These are phyloP conservation scores for Nematolebias whitei DNA, from an alignment of 2,113 vertebrate species.

Conservation along the genomic window DNA sequence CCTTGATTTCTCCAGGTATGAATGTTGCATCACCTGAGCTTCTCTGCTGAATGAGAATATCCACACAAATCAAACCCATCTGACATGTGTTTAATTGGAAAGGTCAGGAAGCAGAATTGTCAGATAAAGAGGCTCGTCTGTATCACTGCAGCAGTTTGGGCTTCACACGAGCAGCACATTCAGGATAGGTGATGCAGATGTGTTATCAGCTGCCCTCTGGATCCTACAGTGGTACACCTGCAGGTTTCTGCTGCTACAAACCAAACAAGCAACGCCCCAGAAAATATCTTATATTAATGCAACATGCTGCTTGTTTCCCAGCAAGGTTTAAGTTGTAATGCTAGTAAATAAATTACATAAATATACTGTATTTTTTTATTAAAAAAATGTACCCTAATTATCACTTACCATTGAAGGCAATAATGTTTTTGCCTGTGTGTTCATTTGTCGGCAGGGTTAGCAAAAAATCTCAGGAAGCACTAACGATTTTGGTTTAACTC, in stretches of 20 bases:
- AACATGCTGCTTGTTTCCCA: constrained; percentile 33
- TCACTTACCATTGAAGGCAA: no score
- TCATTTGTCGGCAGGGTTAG: no score
- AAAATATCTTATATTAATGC: constrained; percentile 29
- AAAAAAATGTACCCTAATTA: no score
- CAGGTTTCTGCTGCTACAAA: constrained; percentile 36
- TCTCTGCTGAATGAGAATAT: constrained; percentile 30
- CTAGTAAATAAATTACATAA: neutral
- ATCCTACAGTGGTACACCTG: constrained; percentile 14
- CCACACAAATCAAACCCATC: constrained; percentile 15
- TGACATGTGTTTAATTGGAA: constrained; percentile 30
- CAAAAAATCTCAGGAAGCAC: no score
- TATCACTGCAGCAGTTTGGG: neutral
- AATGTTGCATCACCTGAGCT: constrained; percentile 21
- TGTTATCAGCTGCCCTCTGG: constrained; percentile 23
- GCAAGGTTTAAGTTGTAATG: constrained; percentile 45
- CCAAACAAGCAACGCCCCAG: constrained; percentile 41
- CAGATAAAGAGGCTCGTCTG: constrained; percentile 8
- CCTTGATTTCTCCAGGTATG: constrained; percentile 4
- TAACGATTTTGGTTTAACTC: no score
- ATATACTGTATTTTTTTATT: no score
- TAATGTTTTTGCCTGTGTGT: no score
- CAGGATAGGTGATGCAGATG: constrained; percentile 22
- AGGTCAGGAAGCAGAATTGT: constrained; percentile 27
- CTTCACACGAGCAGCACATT: constrained; percentile 7